These are phyloP conservation scores for Anseranas semipalmata DNA, from an alignment of 2,113 vertebrate species.

Conservation along the genomic window DNA sequence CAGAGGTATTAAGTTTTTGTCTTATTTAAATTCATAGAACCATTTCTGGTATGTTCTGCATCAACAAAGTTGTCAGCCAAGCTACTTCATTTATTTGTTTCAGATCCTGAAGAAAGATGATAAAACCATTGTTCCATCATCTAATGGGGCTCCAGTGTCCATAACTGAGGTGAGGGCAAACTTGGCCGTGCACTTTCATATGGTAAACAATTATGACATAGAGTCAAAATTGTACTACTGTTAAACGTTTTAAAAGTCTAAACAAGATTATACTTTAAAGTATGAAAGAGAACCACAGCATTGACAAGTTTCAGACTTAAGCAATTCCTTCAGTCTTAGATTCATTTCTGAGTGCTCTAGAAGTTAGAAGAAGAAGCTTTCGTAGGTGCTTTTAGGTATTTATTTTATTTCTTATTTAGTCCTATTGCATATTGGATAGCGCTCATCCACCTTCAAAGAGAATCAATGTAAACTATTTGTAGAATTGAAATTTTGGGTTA, in stretches of 20 bases:
- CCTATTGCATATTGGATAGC: not conserved
- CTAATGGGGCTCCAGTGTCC: constrained; percentile 41
- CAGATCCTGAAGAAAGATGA: constrained; percentile 79
- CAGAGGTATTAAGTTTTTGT: not conserved
- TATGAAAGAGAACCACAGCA: not conserved
- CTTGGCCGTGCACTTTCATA: not conserved
- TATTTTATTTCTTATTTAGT: not conserved
- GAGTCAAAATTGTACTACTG: not conserved
- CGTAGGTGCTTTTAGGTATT: not conserved
- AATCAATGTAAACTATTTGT: not conserved
- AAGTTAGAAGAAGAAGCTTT: not conserved
- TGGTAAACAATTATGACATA: not conserved
- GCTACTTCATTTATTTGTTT: not conserved
- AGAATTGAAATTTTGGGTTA: not conserved
- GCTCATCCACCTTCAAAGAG: not conserved
- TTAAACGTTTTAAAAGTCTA: not conserved
- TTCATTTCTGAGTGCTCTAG: not conserved
- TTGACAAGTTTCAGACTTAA: not conserved
- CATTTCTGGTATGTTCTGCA: not conserved
- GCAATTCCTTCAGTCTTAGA: not conserved
- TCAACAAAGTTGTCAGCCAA: not conserved
- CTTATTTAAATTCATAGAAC: not conserved
- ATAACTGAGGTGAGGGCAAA: constrained; percentile 74
- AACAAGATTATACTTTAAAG: not conserved
- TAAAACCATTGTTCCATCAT: not conserved